Base-by-base conservation (phyloP, 2,888 invertebrate genomes). In the Nomada fucata region DNA sequence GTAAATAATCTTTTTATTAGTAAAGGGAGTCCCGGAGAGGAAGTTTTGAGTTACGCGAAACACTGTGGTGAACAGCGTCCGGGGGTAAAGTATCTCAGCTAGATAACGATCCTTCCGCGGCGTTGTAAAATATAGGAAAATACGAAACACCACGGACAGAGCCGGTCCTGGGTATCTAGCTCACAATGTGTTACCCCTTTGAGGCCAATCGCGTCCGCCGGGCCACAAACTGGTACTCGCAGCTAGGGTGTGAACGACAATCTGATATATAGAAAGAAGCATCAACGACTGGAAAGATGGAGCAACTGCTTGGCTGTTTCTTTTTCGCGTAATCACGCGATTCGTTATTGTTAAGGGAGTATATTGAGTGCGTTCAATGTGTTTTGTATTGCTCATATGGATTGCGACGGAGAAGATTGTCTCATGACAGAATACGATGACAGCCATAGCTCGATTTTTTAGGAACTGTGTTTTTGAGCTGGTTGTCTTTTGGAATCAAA, bases 271-370 rank as follows among this genome's bases (percentile, higher is more conserved):
- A 44, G 75, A 60, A 57, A 29, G 55, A 47, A 52, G 23, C 15
- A 68, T 65, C 53, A 55, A n/a, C 26, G 44, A 55, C 63, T 57
- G 5, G 64, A 64, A 78, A 63, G 68, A 23, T 68, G 53, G 59
- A 47, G 53, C 64, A 26, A 70, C 68, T 47, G 36, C 26, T 55
- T 47, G 55, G 59, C 20, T 47, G 67, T 52, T 71, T 7, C 36
- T 36, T 7, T 36, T 36, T 7, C 74, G 53, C 47, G 59, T 61
- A 65, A 73, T 79, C 70, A 79, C 9, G 60, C 79, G 53, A 79
- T 75, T 83, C 83, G 73, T 84, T 73, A 67, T 57, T 59, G 50
- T 73, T 50, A 44, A 55, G 26, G 29, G 53, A 61, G 0, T 7
- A 36, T 36, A 36, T 36, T 7, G 7, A 0, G 7, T 5, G 36